Evolutionary conservation across 2,888 invertebrate species (phyloP).

Genomic region (Seira sanloemensis): DNA sequence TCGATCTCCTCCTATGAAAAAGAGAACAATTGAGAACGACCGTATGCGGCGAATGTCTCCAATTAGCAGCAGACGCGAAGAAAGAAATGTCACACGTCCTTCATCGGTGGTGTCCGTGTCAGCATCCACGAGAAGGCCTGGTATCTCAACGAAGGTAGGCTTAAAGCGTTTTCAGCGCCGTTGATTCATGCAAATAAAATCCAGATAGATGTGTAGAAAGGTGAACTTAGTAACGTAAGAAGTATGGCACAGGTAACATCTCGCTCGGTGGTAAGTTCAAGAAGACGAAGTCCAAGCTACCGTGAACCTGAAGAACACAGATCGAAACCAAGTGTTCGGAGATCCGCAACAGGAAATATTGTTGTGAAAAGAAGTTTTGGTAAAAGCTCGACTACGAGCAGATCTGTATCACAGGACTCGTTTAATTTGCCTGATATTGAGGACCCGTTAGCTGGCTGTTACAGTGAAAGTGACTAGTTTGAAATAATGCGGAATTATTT

Average conservation of each 20-base stretch:
- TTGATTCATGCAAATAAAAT: slow-evolving; percentile 27
- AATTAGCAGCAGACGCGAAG: slow-evolving; percentile 29
- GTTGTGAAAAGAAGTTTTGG: slow-evolving; percentile 32
- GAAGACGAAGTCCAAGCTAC: slow-evolving; percentile 27
- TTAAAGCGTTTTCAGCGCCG: slow-evolving; percentile 40
- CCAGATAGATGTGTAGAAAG: slow-evolving; percentile 6
- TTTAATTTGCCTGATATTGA: slow-evolving; percentile 53
- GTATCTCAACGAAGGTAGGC: slow-evolving; percentile 50
- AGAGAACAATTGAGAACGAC: not conserved
- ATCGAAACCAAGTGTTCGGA: not conserved
- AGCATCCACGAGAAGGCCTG: slow-evolving; percentile 27
- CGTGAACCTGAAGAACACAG: not conserved
- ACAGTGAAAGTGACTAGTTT: slow-evolving; percentile 48
- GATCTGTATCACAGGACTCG: slow-evolving; percentile 45
- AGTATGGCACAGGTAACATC: slow-evolving; percentile 60
- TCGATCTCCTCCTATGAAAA: slow-evolving; percentile 50
- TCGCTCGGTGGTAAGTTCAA: slow-evolving; percentile 31
- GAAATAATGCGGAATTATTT: too few relatives aligned
- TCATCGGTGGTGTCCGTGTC: slow-evolving; percentile 42
- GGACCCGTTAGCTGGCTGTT: slow-evolving; percentile 60
- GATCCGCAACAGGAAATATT: slow-evolving; percentile 25
- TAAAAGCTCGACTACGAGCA: slow-evolving; percentile 34
- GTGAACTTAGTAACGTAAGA: slow-evolving; percentile 37
- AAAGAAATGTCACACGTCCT: slow-evolving; percentile 32
- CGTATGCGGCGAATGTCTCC: slow-evolving; percentile 38